Base-by-base conservation (phyloP, 2,797 vertebrate species). In the Mus caroli region DNA sequence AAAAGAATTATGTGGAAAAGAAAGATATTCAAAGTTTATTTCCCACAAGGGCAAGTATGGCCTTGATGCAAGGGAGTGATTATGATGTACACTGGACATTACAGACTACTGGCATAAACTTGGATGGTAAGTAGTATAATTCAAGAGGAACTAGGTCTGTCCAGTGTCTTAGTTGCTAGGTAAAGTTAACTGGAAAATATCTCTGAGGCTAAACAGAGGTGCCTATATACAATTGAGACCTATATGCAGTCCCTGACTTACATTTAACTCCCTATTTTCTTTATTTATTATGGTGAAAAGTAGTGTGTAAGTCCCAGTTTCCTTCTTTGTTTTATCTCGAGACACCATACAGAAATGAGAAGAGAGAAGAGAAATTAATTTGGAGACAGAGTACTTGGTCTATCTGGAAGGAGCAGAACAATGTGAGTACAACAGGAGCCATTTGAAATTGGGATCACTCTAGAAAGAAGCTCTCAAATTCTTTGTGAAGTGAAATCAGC, bases 331-430 rank as follows among this genome's bases (percentile, higher is more conserved):
- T 10, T 40, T 75, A 24, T 75, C 10, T 40, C 13, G 37, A 24
- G 71, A 24, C 71, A 24, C 4, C 37, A 75, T 75, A 52, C 28
- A 73, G 9, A 58, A n/a, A 62, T 77, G 6, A 94, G 52, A 90
- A 40, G 37, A 75, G 15, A 91, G 64, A 90, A 40, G 37, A 83
- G 17, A 91, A 92, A 79, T 93, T n/a, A 87, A 71, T 75, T 69
- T 6, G 67, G 34, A 76, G 71, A 92, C 34, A 87, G 64, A 79
- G 83, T 20, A 90, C 73, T n/a, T 77, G 54, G 56, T 85, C 80
- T 6, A 71, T 34, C 58, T 31, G 31, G 52, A 54, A 91, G 46
- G 62, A 54, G 14, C 40, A 37, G 46, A 86, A 56, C 1, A 46
- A 40, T 87, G 26, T 58, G 76, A 10, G 31, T 43, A 22, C 71